A percentile compares a stretch with the other conserved stretches of the same genome.
Evolutionary conservation across 2,888 invertebrate species (phyloP).

Genomic region (Disparrhopalites patrizii): DNA sequence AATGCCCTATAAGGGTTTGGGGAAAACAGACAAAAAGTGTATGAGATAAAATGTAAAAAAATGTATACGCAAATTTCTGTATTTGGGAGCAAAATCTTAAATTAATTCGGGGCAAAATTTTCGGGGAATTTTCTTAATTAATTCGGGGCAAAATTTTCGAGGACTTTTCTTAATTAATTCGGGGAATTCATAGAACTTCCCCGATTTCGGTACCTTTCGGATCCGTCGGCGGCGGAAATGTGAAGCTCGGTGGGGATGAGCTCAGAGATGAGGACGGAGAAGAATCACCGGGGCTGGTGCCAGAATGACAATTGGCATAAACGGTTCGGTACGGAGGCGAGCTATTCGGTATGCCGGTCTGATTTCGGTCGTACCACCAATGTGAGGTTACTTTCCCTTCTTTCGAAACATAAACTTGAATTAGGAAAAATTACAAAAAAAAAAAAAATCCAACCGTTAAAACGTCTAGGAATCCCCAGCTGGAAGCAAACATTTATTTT

Average conservation of each 20-base stretch:
- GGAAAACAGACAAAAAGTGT: not conserved
- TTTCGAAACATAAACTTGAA: conserved; percentile 2
- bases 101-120: too few species aligned
- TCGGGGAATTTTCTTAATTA: too few species aligned
- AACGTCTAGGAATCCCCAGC: not conserved
- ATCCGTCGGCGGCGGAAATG: conserved; percentile 1
- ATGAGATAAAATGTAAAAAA: too few species aligned
- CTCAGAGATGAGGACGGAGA: not conserved
- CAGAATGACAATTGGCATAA: not conserved
- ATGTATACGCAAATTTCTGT: too few species aligned
- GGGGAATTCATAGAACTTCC: too few species aligned
- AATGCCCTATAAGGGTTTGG: not conserved
- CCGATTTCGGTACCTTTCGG: conserved; percentile 17
- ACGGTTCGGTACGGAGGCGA: not conserved
- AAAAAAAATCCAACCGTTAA: not conserved
- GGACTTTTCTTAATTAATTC: too few species aligned
- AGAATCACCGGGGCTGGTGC: too few species aligned
- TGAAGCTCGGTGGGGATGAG: too few species aligned
- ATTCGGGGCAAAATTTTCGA: too few species aligned
- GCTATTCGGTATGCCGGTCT: not conserved
- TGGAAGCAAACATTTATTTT: not conserved
- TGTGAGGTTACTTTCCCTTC: too few species aligned
- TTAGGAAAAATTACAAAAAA: not conserved
- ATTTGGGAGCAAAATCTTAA: too few species aligned
- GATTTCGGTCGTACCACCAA: conserved; percentile 8